Conservation (phyloP, 2,797 vertebrate genomes). For the Lacerta bilineata region DNA sequence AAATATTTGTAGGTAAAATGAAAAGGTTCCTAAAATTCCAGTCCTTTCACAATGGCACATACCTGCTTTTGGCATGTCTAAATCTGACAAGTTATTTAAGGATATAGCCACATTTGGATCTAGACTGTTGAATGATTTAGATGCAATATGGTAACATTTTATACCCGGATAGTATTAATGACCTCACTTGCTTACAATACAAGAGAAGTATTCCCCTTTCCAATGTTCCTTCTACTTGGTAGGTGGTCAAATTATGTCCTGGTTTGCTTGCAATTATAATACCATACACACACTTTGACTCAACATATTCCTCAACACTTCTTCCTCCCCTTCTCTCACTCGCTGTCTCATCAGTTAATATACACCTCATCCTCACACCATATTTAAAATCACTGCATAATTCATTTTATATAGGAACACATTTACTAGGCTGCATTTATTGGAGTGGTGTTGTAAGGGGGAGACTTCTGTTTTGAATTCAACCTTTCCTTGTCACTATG, state of each 20-base stretch:
- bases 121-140: not conserved
- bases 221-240: not conserved
- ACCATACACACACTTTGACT: not conserved
- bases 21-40: not conserved
- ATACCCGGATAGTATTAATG: not conserved
- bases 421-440: constrained; percentile 46
- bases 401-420: constrained; percentile 43
- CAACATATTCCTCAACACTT: not conserved
- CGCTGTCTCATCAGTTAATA: constrained; percentile 42
- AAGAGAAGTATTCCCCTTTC: not conserved
- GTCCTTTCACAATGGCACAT: not conserved
- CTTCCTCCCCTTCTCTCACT: constrained; percentile 20
- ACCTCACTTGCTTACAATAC: not conserved
- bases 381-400: constrained; percentile 56
- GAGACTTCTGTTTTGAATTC: not conserved
- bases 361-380: constrained; percentile 41
- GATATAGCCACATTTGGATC: not conserved
- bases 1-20: not conserved
- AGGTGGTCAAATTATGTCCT: not conserved
- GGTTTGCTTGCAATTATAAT: not conserved
- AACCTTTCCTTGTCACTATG: constrained; percentile 20
- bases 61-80: not conserved
- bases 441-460: constrained; percentile 24
- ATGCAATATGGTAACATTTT: not conserved
- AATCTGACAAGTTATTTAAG: not conserved